Conservation (phyloP, 2,113 vertebrate species). For the Beaufortia kweichowensis region DNA sequence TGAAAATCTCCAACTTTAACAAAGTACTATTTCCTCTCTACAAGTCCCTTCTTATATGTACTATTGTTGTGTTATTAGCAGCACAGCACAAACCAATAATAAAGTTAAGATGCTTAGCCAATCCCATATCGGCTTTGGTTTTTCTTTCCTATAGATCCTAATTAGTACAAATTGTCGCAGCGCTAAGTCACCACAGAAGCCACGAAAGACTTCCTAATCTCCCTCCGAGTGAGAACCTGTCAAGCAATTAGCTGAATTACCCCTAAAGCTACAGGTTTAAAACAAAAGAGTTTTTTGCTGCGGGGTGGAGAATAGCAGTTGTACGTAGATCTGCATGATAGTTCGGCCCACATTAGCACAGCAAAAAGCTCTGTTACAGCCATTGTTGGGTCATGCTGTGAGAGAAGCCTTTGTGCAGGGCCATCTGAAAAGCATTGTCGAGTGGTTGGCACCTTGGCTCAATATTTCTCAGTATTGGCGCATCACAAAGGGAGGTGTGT, state of each 20-base stretch:
- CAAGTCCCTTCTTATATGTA: slow-evolving; percentile 11
- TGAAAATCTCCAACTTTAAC: slow-evolving; percentile 39
- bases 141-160: slow-evolving; percentile 57
- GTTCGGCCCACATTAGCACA: slow-evolving; percentile 53
- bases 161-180: slow-evolving; percentile 61
- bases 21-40: slow-evolving; percentile 41
- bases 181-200: slow-evolving; percentile 55
- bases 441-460: slow-evolving; percentile 56
- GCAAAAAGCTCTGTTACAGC: slow-evolving; percentile 37
- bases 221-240: slow-evolving; percentile 54
- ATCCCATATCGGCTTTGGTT: slow-evolving; percentile 46
- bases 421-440: slow-evolving; percentile 50
- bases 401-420: slow-evolving; percentile 42
- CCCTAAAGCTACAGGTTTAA: slow-evolving; percentile 52
- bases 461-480: slow-evolving; percentile 49
- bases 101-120: slow-evolving; percentile 54
- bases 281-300: slow-evolving; percentile 53
- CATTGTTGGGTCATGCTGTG: slow-evolving; percentile 49
- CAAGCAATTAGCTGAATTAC: slow-evolving; percentile 56
- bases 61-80: slow-evolving; percentile 54
- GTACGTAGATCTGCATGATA: slow-evolving; percentile 58
- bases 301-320: slow-evolving; percentile 51
- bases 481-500: slow-evolving; percentile 58
- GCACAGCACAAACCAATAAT: slow-evolving; percentile 42
- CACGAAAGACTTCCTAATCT: slow-evolving; percentile 63